These are phyloP conservation scores for Eristalis tenax DNA, from an alignment of 2,888 invertebrate genomes.

Conservation along the genomic window DNA sequence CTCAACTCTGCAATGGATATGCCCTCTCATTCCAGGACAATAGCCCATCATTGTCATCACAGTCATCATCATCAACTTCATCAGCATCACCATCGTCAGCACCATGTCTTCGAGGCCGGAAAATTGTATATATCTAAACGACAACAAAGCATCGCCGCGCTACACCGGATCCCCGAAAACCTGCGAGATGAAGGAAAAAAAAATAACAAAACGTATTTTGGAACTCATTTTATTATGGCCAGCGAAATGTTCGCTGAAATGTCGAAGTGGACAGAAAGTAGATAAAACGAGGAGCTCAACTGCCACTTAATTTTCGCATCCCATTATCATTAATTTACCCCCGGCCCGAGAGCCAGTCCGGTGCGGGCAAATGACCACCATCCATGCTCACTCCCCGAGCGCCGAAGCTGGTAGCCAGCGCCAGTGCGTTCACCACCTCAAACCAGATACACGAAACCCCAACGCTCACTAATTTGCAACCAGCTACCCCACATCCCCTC, in stretches of 20 bases:
- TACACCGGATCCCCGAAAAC: slow-evolving; percentile 7
- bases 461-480: slow-evolving; percentile 52
- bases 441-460: background rate
- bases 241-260: slow-evolving; percentile 57
- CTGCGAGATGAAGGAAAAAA: background rate
- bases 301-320: slow-evolving; percentile 72
- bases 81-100: slow-evolving; percentile 42
- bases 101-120: slow-evolving; percentile 41
- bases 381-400: background rate
- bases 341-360: slow-evolving; percentile 5
- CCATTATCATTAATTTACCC: slow-evolving; percentile 70
- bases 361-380: slow-evolving; percentile 26
- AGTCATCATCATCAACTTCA: slow-evolving; percentile 49
- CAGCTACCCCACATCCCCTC: background rate
- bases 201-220: slow-evolving; percentile 12
- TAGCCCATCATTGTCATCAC: slow-evolving; percentile 52
- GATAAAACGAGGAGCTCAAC: slow-evolving; percentile 71
- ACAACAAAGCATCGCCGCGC: slow-evolving; percentile 5
- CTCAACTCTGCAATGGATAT: slow-evolving; percentile 50
- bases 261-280: slow-evolving; percentile 70
- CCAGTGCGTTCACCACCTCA: background rate
- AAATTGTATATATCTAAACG: background rate
- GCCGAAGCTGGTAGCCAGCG: slow-evolving; percentile 1
- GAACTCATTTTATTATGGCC: slow-evolving; percentile 66
- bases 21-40: slow-evolving; percentile 40